Conservation (phyloP, 2,797 vertebrate species). For the Amblyraja radiata region DNA sequence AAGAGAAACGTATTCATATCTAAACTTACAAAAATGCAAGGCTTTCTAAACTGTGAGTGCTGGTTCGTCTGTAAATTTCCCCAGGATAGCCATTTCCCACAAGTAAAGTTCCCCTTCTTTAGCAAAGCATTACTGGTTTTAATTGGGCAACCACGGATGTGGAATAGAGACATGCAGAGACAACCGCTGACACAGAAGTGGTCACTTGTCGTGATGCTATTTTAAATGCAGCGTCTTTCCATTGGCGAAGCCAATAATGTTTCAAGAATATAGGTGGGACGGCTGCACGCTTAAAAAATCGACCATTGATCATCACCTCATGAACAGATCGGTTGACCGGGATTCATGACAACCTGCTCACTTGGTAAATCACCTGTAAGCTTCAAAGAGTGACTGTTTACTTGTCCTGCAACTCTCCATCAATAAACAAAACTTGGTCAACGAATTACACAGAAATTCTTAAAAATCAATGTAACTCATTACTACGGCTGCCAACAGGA, state of each 20-base stretch:
- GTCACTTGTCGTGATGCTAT: neutral
- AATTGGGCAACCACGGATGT: too few relatives aligned
- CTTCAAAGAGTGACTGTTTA: neutral
- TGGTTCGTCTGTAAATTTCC: neutral
- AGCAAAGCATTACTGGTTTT: too few relatives aligned
- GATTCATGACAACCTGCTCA: neutral
- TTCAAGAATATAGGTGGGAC: neutral
- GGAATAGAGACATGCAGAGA: neutral
- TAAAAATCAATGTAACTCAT: neutral
- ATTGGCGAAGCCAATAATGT: neutral
- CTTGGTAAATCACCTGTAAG: neutral
- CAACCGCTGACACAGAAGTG: neutral
- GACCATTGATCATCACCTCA: neutral
- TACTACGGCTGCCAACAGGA: neutral
- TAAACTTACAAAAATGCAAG: neutral
- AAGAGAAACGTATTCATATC: too few relatives aligned
- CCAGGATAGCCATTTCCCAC: neutral
- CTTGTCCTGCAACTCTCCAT: neutral
- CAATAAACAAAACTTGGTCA: neutral
- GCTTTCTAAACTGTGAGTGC: neutral
- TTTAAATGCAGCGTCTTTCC: neutral
- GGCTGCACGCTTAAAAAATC: neutral
- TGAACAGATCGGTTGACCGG: too few relatives aligned
- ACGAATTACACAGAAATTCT: neutral
- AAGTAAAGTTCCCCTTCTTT: neutral